Percentiles rank a stretch among this genome's conserved stretches.
phyloP scores from a whole-genome alignment of 2,888 invertebrate species.

The Tetanocera ferruginea region DNA sequence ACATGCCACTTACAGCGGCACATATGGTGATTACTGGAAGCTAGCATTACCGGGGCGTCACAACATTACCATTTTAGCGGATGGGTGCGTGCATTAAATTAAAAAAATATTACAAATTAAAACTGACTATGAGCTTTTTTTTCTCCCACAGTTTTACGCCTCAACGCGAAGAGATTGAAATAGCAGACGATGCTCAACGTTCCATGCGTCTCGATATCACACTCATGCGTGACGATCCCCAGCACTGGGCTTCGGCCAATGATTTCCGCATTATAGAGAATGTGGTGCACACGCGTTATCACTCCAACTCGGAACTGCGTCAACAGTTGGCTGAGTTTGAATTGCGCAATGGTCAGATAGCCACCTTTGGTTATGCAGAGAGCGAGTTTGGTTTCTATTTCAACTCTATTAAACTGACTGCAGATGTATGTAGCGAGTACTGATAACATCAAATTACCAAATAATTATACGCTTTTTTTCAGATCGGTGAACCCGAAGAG shows the following conservation, averaged over 20 bases:
- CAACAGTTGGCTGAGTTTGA: conserved; percentile 78
- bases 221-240: conserved; percentile 83
- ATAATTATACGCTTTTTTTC: not conserved
- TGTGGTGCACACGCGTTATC: conserved; percentile 77
- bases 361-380: conserved; percentile 79
- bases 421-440: conserved; percentile 73
- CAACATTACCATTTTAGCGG: conserved; percentile 80
- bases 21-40: conserved; percentile 93
- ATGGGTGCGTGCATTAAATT: conserved; percentile 72
- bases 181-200: conserved; percentile 71
- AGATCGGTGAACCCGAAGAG: conserved; percentile 85
- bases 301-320: conserved; percentile 77
- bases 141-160: conserved; percentile 55
- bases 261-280: conserved; percentile 81
- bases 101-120: too few relatives aligned
- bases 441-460: not conserved
- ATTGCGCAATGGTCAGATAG: conserved; percentile 76
- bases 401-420: conserved; percentile 80
- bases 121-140: not conserved
- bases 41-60: conserved; percentile 89
- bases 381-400: conserved; percentile 77
- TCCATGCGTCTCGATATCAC: conserved; percentile 81
- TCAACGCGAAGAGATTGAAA: conserved; percentile 62
- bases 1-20: conserved; percentile 79
- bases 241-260: conserved; percentile 87